Percentiles rank a stretch among this genome's conserved stretches.
Evolutionary conservation across 2,113 vertebrate genomes (phyloP).

Genomic region (Uria lomvia): DNA sequence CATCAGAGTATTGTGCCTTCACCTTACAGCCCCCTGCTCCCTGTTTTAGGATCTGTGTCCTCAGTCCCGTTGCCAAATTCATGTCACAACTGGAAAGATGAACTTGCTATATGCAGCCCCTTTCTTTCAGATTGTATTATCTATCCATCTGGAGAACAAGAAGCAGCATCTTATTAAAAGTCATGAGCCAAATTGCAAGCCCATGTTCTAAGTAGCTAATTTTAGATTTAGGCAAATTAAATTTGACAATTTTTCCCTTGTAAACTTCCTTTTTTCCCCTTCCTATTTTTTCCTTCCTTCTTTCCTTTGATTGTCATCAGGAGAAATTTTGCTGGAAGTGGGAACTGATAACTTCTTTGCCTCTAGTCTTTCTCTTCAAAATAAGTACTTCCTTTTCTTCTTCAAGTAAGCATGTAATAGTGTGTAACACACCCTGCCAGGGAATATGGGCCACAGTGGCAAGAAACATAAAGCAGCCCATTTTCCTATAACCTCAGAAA

Average conservation of each 20-base stretch:
- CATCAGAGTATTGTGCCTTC: not conserved
- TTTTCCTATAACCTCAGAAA: not conserved
- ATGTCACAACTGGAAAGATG: not conserved
- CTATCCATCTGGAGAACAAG: not conserved
- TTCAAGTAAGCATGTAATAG: not conserved
- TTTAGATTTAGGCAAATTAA: not conserved
- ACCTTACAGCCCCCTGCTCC: not conserved
- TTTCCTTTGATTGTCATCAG: not conserved
- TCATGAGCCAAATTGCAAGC: not conserved
- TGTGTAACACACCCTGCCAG: not conserved
- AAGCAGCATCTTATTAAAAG: not conserved
- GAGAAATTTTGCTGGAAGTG: not conserved
- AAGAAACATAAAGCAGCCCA: not conserved
- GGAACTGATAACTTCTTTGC: not conserved
- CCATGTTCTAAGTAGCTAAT: not conserved
- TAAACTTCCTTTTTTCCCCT: not conserved
- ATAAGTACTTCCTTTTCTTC: not conserved
- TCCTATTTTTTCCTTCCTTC: not conserved
- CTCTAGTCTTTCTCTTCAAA: not conserved
- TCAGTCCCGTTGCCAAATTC: not conserved
- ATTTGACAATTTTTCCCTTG: not conserved
- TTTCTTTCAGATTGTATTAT: not conserved
- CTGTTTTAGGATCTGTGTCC: not conserved
- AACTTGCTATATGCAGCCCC: not conserved
- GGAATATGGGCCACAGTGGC: not conserved